Evolutionary conservation across 2,797 vertebrate species (phyloP), one percentile per base, ranked within the genome.

Genomic region (Emydoidea blandingii): DNA sequence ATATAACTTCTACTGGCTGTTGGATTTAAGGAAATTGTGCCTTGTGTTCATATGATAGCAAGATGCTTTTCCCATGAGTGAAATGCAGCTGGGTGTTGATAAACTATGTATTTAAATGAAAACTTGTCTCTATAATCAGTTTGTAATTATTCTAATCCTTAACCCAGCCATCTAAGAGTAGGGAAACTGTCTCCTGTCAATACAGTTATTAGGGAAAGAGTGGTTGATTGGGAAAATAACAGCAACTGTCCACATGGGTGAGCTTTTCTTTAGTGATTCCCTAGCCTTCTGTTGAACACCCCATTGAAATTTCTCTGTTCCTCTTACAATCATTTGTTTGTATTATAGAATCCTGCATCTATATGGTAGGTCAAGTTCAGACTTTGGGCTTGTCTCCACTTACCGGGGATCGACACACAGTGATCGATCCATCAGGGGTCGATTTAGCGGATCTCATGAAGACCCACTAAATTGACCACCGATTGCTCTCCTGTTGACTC

Each of bases 291-390:
- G 6, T 82, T 44, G 81, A 31, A 47, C 54, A 12, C 8, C 52
- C 87, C 31, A 79, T 29, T 78, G 57, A 80, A 93, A 87, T 90
- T 81, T 62, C 34, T 91, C 79, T 87, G 12, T 82, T 96, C 10
- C 8, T 11, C 4, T 52, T 37, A 37, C 18, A 68, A 37, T 68
- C n/a, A 68, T 37, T 68, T 68, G 15, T 65, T n/a, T 65, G 31
- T n/a, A 34, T 34, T n/a, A 65, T 65, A 65, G 62, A 76, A 76
- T 44, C 37, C 41, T 85, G 31, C 44, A 76, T 85, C 41, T 44
- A 34, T 94, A 49, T 59, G 89, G 41, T 18, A 57, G 44, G 6
- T 15, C 49, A 79, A 62, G 84, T 89, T 89, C 74, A 81, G 27
- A 85, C 84, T 82, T 23, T 4, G 12, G 82, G 21, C 53, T 54